Evolutionary conservation across 2,888 invertebrate genomes (phyloP).

Genomic region (Dicroscelio sp.): DNA sequence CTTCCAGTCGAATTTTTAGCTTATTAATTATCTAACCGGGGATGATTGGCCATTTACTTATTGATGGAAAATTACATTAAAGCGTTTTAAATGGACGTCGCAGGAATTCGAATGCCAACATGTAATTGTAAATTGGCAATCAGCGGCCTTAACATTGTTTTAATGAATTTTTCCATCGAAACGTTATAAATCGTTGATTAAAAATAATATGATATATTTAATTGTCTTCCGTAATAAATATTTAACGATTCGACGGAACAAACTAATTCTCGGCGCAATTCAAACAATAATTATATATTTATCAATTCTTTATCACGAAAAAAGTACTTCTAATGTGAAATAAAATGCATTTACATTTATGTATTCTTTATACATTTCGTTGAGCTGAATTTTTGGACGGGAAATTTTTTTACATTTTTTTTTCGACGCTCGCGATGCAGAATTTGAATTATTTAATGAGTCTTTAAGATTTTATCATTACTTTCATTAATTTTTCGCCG

Average conservation of each 20-base stretch:
- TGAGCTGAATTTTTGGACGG: too few relatives aligned
- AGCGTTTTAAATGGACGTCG: slow-evolving; percentile 24
- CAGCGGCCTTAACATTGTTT: neutral
- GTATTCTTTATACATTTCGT: too few relatives aligned
- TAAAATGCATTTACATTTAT: too few relatives aligned
- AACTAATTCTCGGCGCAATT: too few relatives aligned
- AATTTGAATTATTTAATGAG: too few relatives aligned
- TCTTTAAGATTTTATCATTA: too few relatives aligned
- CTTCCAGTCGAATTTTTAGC: neutral
- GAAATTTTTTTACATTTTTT: too few relatives aligned
- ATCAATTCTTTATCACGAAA: too few relatives aligned
- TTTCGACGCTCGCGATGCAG: too few relatives aligned
- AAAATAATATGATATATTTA: neutral
- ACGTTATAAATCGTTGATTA: neutral
- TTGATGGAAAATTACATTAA: slow-evolving; percentile 51
- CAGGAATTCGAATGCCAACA: neutral
- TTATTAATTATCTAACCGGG: slow-evolving; percentile 33
- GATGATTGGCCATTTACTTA: slow-evolving; percentile 48
- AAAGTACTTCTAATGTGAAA: too few relatives aligned
- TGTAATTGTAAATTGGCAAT: neutral
- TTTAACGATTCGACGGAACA: neutral
- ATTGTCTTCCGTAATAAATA: neutral
- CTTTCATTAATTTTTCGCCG: too few relatives aligned
- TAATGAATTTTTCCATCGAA: neutral
- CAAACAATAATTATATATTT: too few relatives aligned